Conservation (phyloP, 2,797 vertebrate species). For the Dendrocincla tyrannina region DNA sequence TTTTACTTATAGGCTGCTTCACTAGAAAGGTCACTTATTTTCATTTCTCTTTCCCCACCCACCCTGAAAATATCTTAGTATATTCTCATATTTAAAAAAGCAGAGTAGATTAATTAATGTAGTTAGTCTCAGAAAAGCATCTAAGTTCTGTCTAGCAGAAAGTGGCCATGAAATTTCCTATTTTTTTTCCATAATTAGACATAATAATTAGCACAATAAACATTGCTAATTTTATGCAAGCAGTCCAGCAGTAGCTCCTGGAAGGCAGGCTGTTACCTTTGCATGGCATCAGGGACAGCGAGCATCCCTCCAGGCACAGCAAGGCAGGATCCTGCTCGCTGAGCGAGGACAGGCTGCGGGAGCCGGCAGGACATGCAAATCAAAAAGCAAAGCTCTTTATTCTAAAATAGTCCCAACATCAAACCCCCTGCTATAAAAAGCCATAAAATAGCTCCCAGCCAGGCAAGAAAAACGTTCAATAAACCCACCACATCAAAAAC, state of each 20-base stretch:
- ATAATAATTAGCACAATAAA: constrained; percentile 50
- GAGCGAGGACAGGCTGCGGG: neutral
- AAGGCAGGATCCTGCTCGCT: neutral
- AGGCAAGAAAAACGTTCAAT: neutral
- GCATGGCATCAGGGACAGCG: neutral
- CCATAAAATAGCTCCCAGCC: neutral
- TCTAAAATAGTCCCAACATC: neutral
- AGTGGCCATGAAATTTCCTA: neutral
- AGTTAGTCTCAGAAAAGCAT: constrained; percentile 24
- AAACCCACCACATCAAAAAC: neutral
- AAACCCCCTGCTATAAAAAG: neutral
- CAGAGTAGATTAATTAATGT: constrained; percentile 7
- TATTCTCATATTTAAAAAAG: neutral
- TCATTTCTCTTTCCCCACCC: neutral
- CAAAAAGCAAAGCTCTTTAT: neutral
- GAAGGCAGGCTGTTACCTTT: neutral
- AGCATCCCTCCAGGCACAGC: neutral
- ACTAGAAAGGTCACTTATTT: neutral
- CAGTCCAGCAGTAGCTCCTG: neutral
- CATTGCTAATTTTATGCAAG: constrained; percentile 13
- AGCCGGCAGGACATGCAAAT: neutral
- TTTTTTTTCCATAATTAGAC: constrained; percentile 21
- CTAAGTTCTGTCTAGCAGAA: constrained; percentile 9
- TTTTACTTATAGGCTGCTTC: neutral
- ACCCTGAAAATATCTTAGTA: neutral